These are phyloP conservation scores for Imbricaverruca yamaguchii DNA, from an alignment of 2,888 invertebrate genomes.

Conservation along the genomic window DNA sequence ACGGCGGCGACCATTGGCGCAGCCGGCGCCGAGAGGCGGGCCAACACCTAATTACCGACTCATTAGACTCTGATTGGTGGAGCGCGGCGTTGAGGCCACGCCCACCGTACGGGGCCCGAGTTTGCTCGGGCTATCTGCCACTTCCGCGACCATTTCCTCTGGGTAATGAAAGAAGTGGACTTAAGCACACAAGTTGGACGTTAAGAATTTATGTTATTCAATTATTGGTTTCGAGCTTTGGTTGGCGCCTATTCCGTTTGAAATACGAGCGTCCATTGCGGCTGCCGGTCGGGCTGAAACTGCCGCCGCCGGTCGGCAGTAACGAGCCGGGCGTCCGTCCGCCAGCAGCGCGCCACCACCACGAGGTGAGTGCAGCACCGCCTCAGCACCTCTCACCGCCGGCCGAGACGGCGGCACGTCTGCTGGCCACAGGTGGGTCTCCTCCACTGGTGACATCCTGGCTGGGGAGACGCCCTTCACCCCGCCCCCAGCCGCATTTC, in stretches of 20 bases:
- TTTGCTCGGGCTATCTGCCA: conserved; percentile 9
- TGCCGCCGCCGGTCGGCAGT: background rate
- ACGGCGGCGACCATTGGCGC: background rate
- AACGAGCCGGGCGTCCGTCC: background rate
- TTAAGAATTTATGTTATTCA: conserved; percentile 15
- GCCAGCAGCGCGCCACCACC: background rate
- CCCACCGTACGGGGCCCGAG: background rate
- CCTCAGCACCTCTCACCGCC: background rate
- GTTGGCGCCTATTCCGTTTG: background rate
- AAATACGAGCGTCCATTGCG: background rate
- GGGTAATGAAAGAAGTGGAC: conserved; percentile 21
- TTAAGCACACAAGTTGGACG: conserved; percentile 21
- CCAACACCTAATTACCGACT: background rate
- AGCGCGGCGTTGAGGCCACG: conserved; percentile 5
- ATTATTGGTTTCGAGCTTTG: conserved; percentile 8
- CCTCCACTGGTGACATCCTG: too few species aligned
- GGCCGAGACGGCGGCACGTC: background rate
- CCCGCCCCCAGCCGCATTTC: background rate
- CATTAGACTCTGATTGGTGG: conserved; percentile 5
- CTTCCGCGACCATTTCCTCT: conserved; percentile 18
- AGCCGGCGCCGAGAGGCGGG: background rate
- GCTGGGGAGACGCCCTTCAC: background rate
- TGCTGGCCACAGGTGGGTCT: too few species aligned
- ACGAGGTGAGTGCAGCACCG: background rate
- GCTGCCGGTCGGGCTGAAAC: background rate